Evolutionary conservation across 1,140 invertebrate species (phyloP), one percentile per base, ranked within the genome.

Genomic region (Drosophila pachea): DNA sequence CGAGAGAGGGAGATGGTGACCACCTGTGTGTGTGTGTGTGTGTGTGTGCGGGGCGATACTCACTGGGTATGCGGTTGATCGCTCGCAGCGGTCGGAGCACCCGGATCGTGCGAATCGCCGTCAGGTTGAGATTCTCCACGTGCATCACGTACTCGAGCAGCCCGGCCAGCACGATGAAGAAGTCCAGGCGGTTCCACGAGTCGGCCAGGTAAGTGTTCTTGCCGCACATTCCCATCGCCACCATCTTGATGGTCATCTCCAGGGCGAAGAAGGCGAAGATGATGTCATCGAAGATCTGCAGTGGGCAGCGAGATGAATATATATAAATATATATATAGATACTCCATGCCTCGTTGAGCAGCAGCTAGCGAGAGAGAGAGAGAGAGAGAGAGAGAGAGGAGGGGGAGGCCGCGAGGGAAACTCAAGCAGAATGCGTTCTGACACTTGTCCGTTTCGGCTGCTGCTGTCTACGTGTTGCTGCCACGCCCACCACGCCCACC

Each of bases 51-150:
- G 5, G 11, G 4, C 11, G 11, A n/a, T 7, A 58, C 97, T 98
- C 92, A 98, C 98, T 99, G 89, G 98, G 98, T 94, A 99, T 99
- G 89, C 98, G 94, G 92, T 99, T 99, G 90, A 99, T 99, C 53
- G 98, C 98, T 73, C 98, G 91, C 60, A 99, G 91, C 31, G 98
- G 98, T 86, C 98, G 91, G 35, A 99, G 91, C 40, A 99, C 98
- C 88, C 98, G 93, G 78, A 99, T 98, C 50, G 98, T 99, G 87
- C 98, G 92, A 88, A 99, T 99, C 38, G 98, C 97, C 64, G 98
- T 98, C 87, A 99, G 92, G 91, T 99, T 99, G 89, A 99, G 95
- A 91, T 99, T 99, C 88, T 99, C 97, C 88, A 98, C 95, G 87
- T 98, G 95, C 76, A 99, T 91, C 84, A 95, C 95, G 90, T 99